A percentile compares a stretch with the other conserved stretches of the same genome.
These are phyloP conservation scores for Hyles vespertilio DNA, from an alignment of 1,140 invertebrate species.

Conservation along the genomic window DNA sequence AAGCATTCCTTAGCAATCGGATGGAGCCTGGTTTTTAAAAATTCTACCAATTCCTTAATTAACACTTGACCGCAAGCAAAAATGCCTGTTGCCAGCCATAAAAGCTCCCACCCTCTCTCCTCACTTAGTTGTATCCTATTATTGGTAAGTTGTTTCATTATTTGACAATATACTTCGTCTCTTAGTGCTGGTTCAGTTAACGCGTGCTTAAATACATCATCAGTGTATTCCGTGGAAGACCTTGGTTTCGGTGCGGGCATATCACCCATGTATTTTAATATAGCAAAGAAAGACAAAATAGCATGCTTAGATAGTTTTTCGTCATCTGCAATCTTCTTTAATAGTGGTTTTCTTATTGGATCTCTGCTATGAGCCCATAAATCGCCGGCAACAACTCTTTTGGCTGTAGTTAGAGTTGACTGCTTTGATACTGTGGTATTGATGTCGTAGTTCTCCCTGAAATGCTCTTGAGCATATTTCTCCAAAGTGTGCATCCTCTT, in stretches of 20 bases:
- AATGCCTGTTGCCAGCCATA: conserved; percentile 93
- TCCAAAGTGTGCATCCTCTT: conserved; percentile 87
- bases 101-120: conserved; percentile 94
- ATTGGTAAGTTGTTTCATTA: conserved; percentile 95
- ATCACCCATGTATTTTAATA: conserved; percentile 98
- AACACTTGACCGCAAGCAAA: conserved; percentile 83
- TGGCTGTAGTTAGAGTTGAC: conserved; percentile 79
- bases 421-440: conserved; percentile 78
- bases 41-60: conserved; percentile 79
- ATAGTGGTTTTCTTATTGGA: conserved; percentile 89
- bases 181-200: conserved; percentile 86
- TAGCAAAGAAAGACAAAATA: conserved; percentile 84
- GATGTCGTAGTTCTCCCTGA: conserved; percentile 77
- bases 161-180: conserved; percentile 96
- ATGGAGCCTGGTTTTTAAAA: conserved; percentile 87
- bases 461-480: conserved; percentile 89
- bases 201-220: conserved; percentile 91
- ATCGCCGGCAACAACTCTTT: conserved; percentile 78
- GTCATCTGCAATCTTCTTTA: conserved; percentile 87
- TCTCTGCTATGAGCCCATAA: conserved; percentile 91
- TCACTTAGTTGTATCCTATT: conserved; percentile 90
- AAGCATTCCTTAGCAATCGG: conserved; percentile 89
- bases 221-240: conserved; percentile 86
- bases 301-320: conserved; percentile 86
- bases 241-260: conserved; percentile 85